These are phyloP conservation scores for Tapera naevia DNA, from an alignment of 2,797 vertebrate species.

Conservation along the genomic window DNA sequence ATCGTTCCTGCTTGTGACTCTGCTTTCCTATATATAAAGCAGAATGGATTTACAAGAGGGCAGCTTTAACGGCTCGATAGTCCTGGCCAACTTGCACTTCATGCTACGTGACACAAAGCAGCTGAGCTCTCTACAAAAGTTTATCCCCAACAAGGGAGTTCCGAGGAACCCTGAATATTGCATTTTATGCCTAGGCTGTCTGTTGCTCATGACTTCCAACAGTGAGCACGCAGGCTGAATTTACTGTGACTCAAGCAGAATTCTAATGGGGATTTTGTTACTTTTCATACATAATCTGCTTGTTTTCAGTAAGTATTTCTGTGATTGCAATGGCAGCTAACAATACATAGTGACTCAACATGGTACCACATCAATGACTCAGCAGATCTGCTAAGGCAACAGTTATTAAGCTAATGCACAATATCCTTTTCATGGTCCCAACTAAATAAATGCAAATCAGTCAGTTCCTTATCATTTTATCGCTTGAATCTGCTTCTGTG, in stretches of 20 bases:
- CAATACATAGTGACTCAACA: neutral
- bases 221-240: neutral
- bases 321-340: neutral
- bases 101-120: neutral
- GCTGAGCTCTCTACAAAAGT: neutral
- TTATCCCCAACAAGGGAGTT: neutral
- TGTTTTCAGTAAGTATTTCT: neutral
- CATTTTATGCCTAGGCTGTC: neutral
- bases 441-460: neutral
- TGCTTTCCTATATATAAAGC: neutral
- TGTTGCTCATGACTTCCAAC: neutral
- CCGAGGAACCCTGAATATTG: neutral
- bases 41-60: neutral
- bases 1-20: rapidly evolving
- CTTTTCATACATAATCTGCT: neutral
- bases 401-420: neutral
- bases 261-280: neutral
- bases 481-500: neutral
- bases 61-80: neutral
- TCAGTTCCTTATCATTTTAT: neutral
- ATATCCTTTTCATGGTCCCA: neutral
- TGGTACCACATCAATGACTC: neutral
- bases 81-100: neutral
- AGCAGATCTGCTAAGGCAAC: neutral
- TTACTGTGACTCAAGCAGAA: neutral